Evolutionary conservation across 2,888 invertebrate genomes (phyloP).

Genomic region (Diarsia rubi): DNA sequence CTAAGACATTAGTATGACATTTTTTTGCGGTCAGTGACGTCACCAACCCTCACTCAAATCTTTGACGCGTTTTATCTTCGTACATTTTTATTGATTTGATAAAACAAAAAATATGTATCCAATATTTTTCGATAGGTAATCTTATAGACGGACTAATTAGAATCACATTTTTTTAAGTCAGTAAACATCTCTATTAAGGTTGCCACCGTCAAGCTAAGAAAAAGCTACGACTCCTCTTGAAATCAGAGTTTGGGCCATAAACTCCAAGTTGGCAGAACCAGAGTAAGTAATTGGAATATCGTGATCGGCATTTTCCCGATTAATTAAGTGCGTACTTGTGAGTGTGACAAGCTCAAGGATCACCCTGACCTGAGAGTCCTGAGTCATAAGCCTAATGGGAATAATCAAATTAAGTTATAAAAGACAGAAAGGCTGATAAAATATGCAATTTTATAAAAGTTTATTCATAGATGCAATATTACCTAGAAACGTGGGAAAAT

Average conservation of each 20-base stretch:
- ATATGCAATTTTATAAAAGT: background rate
- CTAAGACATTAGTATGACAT: too few relatives aligned
- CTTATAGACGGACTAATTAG: too few relatives aligned
- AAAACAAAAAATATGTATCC: too few relatives aligned
- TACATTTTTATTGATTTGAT: too few relatives aligned
- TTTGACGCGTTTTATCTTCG: too few relatives aligned
- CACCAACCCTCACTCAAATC: too few relatives aligned
- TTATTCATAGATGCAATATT: background rate
- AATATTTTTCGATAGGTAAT: too few relatives aligned
- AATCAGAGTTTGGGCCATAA: background rate
- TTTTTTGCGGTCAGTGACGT: too few relatives aligned
- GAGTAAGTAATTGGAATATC: background rate
- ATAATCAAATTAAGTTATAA: background rate
- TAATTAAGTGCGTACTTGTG: slow-evolving; percentile 24
- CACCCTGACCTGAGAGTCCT: background rate
- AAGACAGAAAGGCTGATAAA: background rate
- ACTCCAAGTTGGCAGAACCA: background rate
- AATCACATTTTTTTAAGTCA: too few relatives aligned
- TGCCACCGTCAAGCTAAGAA: too few relatives aligned
- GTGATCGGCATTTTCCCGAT: slow-evolving; percentile 17
- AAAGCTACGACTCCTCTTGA: background rate
- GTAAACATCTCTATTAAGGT: too few relatives aligned
- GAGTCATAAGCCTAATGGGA: slow-evolving; percentile 18
- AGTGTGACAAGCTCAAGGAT: background rate
- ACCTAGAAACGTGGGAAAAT: background rate